phyloP scores from a whole-genome alignment of 2,797 vertebrate species.

The Centroberyx gerrardi region DNA sequence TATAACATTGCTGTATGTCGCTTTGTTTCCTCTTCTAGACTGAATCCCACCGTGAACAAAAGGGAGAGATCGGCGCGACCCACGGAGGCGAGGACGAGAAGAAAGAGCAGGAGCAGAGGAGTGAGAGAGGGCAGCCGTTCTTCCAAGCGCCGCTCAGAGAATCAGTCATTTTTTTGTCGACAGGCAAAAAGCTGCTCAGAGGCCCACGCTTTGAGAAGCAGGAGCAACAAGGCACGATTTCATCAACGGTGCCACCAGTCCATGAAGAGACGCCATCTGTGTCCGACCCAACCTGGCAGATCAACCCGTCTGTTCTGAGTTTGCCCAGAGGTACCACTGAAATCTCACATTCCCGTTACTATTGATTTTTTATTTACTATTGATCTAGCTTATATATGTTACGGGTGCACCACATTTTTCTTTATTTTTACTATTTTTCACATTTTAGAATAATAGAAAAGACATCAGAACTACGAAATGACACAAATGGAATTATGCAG shows the following conservation, averaged over 20 bases:
- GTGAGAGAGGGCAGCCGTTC: conserved; percentile 59
- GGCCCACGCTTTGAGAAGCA: conserved; percentile 51
- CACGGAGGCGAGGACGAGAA: conserved; percentile 6
- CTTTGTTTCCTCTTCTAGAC: conserved; percentile 51
- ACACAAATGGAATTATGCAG: too few species aligned
- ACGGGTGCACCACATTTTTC: too few species aligned
- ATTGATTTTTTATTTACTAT: neutral
- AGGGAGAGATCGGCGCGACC: neutral
- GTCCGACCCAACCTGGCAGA: conserved; percentile 9
- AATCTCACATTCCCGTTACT: neutral
- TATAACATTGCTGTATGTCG: neutral
- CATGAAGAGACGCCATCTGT: neutral
- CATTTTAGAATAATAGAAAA: too few species aligned
- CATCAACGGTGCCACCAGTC: neutral
- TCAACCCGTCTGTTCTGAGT: conserved; percentile 17
- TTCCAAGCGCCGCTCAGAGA: conserved; percentile 77
- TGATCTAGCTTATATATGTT: neutral
- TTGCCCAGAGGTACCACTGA: conserved; percentile 64
- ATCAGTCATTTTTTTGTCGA: conserved; percentile 87
- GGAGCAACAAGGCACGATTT: conserved; percentile 8
- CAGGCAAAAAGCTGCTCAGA: conserved; percentile 73
- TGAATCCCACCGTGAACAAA: conserved; percentile 40
- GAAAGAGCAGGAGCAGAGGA: conserved; percentile 17
- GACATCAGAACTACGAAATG: too few species aligned
- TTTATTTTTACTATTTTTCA: too few species aligned